phyloP scores from a whole-genome alignment of 2,797 vertebrate genomes.

The Odontamblyopus lacepedii region DNA sequence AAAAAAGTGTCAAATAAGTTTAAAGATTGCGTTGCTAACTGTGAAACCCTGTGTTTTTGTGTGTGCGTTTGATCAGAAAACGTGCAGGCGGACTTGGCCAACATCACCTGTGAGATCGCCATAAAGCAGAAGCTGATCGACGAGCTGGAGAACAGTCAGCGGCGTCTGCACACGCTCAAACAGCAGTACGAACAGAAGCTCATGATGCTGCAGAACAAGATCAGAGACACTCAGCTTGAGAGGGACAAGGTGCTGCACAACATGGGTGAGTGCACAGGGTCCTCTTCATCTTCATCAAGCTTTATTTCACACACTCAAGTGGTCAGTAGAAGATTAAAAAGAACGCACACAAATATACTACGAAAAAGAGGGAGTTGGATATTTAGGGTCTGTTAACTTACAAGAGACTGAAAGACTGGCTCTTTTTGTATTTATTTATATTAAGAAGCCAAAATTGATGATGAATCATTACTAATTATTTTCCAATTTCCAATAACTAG shows the following conservation, averaged over 20 bases:
- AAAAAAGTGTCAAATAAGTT: not conserved
- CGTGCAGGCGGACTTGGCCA: slow-evolving; percentile 93
- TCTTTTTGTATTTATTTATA: too few species aligned
- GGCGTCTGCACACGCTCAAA: slow-evolving; percentile 91
- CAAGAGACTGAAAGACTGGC: too few species aligned
- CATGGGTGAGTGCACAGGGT: slow-evolving; percentile 77
- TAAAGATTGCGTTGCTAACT: not conserved
- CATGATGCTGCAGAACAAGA: slow-evolving; percentile 94
- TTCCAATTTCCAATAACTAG: too few species aligned
- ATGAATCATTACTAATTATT: too few species aligned
- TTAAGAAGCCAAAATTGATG: too few species aligned
- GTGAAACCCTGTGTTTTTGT: not conserved
- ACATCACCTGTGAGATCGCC: slow-evolving; percentile 98
- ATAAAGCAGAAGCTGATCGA: slow-evolving; percentile 98
- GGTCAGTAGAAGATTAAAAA: too few species aligned
- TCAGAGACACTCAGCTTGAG: slow-evolving; percentile 94
- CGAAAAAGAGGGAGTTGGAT: too few species aligned
- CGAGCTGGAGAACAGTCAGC: slow-evolving; percentile 96
- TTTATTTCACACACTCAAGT: too few species aligned
- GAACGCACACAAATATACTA: too few species aligned
- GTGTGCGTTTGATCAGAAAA: slow-evolving; percentile 74
- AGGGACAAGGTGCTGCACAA: slow-evolving; percentile 95
- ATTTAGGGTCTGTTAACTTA: too few species aligned
- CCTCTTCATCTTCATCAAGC: too few species aligned
- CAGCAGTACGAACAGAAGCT: slow-evolving; percentile 97